These are phyloP conservation scores for Phaethon lepturus DNA, from an alignment of 2,113 vertebrate species.

Conservation along the genomic window DNA sequence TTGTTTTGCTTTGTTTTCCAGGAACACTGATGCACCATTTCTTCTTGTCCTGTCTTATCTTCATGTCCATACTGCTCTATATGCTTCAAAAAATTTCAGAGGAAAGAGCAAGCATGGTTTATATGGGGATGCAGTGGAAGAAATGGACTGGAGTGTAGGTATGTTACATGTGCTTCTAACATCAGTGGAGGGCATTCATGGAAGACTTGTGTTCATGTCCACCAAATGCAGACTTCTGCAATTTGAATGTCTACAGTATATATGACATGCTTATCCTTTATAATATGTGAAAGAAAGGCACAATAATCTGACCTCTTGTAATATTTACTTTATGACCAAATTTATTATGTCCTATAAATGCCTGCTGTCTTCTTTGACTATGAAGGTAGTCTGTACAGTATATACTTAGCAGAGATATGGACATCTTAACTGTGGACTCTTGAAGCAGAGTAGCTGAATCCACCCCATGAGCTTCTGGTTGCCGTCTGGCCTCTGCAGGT, in stretches of 20 bases:
- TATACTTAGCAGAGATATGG: not conserved
- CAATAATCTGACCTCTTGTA: not conserved
- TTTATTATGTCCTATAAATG: not conserved
- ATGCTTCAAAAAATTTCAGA: constrained; percentile 78
- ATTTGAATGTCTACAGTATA: not conserved
- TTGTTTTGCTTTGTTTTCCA: constrained; percentile 32
- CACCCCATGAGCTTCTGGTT: not conserved
- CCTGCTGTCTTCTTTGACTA: not conserved
- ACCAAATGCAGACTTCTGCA: not conserved
- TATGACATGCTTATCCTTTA: not conserved
- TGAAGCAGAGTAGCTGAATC: not conserved
- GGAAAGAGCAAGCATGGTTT: constrained; percentile 84
- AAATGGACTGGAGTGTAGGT: constrained; percentile 94
- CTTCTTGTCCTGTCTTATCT: constrained; percentile 86
- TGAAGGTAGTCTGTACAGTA: not conserved
- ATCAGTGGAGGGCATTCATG: not conserved
- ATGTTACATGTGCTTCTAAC: not conserved
- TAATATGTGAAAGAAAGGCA: not conserved
- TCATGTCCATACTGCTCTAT: constrained; percentile 89
- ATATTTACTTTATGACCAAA: not conserved
- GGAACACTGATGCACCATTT: constrained; percentile 78
- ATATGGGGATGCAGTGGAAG: constrained; percentile 87
- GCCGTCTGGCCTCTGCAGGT: not conserved
- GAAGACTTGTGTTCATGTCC: not conserved
- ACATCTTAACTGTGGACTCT: not conserved